phyloP scores from a whole-genome alignment of 2,888 invertebrate genomes.

The Torymus auratus region DNA sequence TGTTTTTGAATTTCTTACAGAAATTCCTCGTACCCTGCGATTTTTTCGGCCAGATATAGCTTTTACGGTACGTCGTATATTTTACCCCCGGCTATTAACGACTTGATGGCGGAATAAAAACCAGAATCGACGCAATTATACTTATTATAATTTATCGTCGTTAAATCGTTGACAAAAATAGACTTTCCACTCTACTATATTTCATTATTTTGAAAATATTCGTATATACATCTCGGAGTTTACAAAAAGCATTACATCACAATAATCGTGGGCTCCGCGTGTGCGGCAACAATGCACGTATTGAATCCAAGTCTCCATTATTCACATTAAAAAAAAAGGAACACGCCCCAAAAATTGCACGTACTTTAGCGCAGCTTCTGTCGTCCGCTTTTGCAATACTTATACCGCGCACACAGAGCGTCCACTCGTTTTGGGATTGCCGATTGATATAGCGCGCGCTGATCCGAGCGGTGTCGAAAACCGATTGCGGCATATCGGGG shows the following conservation, averaged over 20 bases:
- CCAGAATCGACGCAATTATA: no score
- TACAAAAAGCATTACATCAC: not conserved
- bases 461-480: conserved; percentile 1
- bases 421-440: conserved; percentile 18
- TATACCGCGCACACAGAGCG: not conserved
- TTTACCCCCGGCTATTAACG: no score
- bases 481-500: conserved; percentile 27
- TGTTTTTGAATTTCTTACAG: no score
- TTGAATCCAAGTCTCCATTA: not conserved
- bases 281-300: not conserved
- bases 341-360: conserved; percentile 24
- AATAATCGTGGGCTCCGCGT: not conserved
- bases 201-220: no score
- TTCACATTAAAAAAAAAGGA: not conserved
- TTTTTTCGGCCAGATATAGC: no score
- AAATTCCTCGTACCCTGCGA: no score
- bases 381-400: conserved; percentile 28
- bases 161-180: no score
- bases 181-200: no score
- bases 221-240: not conserved
- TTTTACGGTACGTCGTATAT: no score
- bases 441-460: conserved; percentile 22
- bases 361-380: conserved; percentile 9
- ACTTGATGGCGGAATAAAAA: no score
- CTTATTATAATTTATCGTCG: no score